A percentile compares a stretch with the other conserved stretches of the same genome.
phyloP scores from a whole-genome alignment of 1,140 invertebrate genomes.

The Aporrectodea caliginosa region DNA sequence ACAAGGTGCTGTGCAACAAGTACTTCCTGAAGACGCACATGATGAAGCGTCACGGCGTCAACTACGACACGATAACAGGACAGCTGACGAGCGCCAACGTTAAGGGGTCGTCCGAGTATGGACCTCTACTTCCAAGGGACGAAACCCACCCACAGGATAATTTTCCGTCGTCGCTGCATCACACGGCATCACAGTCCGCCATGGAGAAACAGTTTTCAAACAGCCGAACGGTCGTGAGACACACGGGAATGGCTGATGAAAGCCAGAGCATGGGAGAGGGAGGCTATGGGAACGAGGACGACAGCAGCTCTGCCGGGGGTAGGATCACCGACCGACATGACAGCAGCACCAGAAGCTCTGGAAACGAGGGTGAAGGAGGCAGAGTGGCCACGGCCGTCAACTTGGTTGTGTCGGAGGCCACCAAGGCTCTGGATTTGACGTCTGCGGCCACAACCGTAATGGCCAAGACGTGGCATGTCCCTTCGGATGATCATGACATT shows the following conservation, averaged over 20 bases:
- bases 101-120: conserved; percentile 11
- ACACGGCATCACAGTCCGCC: conserved; percentile 49
- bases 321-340: neutral
- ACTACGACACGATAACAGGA: conserved; percentile 27
- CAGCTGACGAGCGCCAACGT: conserved; percentile 34
- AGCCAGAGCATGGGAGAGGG: neutral
- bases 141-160: conserved; percentile 56
- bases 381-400: neutral
- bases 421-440: neutral
- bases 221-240: neutral
- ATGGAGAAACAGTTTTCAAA: conserved; percentile 49
- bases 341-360: neutral
- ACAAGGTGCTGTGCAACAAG: conserved; percentile 97
- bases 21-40: conserved; percentile 86
- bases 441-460: neutral
- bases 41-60: conserved; percentile 26
- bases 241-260: neutral
- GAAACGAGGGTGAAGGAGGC: neutral
- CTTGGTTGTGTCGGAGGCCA: neutral
- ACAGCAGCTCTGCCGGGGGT: neutral
- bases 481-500: neutral
- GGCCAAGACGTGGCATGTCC: conserved; percentile 24
- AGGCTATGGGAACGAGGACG: neutral
- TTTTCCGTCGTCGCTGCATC: conserved; percentile 56
- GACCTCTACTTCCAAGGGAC: conserved; percentile 24